These are phyloP conservation scores for Linurgus olivaceus DNA, from an alignment of 2,797 vertebrate species.

Conservation along the genomic window DNA sequence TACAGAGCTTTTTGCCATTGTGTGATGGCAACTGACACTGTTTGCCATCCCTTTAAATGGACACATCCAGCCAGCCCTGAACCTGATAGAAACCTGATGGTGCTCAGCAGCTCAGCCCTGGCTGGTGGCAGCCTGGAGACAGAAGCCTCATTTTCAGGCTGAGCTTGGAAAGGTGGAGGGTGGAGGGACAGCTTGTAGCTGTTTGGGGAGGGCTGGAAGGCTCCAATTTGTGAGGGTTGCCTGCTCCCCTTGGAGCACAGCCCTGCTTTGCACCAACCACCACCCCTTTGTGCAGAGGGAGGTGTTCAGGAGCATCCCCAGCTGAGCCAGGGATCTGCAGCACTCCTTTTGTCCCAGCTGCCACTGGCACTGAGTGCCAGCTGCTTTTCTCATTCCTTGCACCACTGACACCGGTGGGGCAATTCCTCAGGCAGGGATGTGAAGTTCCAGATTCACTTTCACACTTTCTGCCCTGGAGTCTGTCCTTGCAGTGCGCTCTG, in stretches of 20 bases:
- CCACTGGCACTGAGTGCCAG: rapidly evolving
- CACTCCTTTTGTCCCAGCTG: neutral
- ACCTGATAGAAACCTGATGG: neutral
- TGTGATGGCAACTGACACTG: no score
- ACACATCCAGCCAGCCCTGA: neutral
- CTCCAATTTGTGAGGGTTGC: neutral
- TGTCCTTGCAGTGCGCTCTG: rapidly evolving
- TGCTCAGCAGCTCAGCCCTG: neutral
- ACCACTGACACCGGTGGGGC: neutral
- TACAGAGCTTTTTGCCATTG: neutral
- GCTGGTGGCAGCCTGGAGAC: neutral
- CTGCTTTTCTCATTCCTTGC: neutral
- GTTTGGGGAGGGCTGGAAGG: neutral
- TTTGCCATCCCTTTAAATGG: neutral
- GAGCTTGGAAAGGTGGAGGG: neutral
- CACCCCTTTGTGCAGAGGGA: neutral
- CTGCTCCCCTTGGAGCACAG: neutral
- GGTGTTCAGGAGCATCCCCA: neutral
- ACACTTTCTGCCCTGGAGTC: neutral
- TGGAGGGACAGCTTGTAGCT: neutral
- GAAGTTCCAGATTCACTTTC: neutral
- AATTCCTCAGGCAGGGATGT: neutral
- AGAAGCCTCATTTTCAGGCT: neutral
- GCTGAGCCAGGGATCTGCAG: neutral
- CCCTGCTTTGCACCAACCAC: neutral